A percentile compares a stretch with the other conserved stretches of the same genome.
Conservation (phyloP, 2,113 vertebrate species). For the Blennius ocellaris region DNA sequence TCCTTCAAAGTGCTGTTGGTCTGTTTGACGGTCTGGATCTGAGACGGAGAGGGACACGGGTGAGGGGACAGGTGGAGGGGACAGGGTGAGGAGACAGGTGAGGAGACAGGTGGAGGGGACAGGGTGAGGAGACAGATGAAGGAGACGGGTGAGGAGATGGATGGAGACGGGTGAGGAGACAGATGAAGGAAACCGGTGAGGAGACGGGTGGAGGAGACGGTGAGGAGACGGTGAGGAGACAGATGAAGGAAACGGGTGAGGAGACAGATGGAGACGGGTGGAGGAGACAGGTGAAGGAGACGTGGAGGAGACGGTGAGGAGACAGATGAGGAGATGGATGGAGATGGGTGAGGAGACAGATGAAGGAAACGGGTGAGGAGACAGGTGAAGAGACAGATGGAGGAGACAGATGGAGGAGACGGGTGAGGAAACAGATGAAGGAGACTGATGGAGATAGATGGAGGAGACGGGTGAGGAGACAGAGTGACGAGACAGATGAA, state of each 20-base stretch:
- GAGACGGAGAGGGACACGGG: constrained; percentile 13
- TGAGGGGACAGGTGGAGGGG: constrained; percentile 44
- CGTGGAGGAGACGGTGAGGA: too few relatives aligned
- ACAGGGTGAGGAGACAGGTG: too few relatives aligned
- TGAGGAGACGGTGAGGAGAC: constrained; percentile 77
- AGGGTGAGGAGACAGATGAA: not conserved
- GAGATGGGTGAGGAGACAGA: not conserved
- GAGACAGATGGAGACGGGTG: constrained; percentile 12
- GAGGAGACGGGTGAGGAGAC: not conserved
- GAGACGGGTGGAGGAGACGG: too few relatives aligned
- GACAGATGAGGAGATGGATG: constrained; percentile 85
- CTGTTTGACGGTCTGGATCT: constrained; percentile 98
- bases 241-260: constrained; percentile 71
- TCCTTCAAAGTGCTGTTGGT: constrained; percentile 93
- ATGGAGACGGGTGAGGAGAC: constrained; percentile 55
- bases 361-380: too few relatives aligned
- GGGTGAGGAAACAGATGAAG: constrained; percentile 84
- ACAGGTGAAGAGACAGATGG: not conserved
- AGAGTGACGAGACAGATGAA: too few relatives aligned
- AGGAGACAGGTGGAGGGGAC: constrained; percentile 79
- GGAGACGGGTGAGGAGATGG: constrained; percentile 82
- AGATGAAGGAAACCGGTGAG: not conserved
- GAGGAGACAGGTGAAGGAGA: not conserved
- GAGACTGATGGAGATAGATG: too few relatives aligned
- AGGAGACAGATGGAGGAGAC: too few relatives aligned